Evolutionary conservation across 2,797 vertebrate genomes (phyloP).

Genomic region (Neosilurus mollespiculum): DNA sequence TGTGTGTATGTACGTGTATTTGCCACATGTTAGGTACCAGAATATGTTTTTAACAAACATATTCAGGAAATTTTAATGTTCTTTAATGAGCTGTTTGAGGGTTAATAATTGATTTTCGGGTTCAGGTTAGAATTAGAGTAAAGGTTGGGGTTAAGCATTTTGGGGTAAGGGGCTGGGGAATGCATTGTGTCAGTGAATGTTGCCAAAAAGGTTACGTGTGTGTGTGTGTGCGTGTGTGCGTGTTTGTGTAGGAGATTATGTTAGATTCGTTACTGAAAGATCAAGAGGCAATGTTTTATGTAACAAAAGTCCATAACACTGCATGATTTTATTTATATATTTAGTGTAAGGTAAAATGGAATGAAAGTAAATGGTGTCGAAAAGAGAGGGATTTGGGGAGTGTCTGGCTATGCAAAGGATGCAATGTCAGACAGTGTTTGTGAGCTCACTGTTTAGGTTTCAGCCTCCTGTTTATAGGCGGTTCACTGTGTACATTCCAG

Average conservation of each 20-base stretch:
- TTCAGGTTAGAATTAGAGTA: too few species aligned
- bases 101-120: too few species aligned
- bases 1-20: too few species aligned
- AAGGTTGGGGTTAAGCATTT: too few species aligned
- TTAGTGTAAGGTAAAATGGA: conserved; percentile 15
- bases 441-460: conserved; percentile 1
- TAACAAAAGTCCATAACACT: conserved; percentile 51
- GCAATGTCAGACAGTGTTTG: background rate
- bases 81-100: too few species aligned
- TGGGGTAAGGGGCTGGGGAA: too few species aligned
- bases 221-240: conserved; percentile 6
- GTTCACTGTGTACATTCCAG: background rate
- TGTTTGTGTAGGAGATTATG: conserved; percentile 26
- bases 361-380: background rate
- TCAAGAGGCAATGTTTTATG: conserved; percentile 57
- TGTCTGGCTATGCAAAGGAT: background rate
- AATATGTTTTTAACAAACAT: too few species aligned
- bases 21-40: too few species aligned
- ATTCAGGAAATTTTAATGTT: too few species aligned
- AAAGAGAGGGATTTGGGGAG: background rate
- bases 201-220: background rate
- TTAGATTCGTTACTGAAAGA: conserved; percentile 43
- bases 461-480: conserved; percentile 18
- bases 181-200: too few species aligned
- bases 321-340: conserved; percentile 45